phyloP scores from a whole-genome alignment of 1,140 invertebrate genomes.

The Hermetia illucens region DNA sequence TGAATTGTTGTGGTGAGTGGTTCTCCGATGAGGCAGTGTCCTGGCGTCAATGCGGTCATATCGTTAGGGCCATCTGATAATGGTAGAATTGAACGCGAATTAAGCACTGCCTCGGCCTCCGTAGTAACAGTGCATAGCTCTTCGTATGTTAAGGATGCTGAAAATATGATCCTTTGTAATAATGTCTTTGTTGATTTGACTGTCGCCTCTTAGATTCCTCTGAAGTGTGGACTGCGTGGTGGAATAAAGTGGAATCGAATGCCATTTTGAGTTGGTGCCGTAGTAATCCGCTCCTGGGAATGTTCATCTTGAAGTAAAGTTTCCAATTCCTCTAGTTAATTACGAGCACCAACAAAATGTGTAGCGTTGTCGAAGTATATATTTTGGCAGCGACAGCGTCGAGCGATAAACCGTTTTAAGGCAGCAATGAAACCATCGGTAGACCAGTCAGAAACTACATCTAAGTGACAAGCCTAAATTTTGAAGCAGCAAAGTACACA shows the following conservation, averaged over 20 bases:
- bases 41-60: conserved; percentile 17
- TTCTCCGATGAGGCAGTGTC: conserved; percentile 27
- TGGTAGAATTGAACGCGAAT: conserved; percentile 17
- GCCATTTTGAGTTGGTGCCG: conserved; percentile 5
- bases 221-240: conserved; percentile 19
- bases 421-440: conserved; percentile 14
- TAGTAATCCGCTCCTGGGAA: too few species aligned
- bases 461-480: conserved; percentile 16
- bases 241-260: conserved; percentile 12
- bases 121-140: conserved; percentile 11
- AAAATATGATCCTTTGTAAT: conserved; percentile 6
- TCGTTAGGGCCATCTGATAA: conserved; percentile 16
- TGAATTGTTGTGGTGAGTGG: conserved; percentile 12
- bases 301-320: neutral
- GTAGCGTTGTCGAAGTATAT: conserved; percentile 26
- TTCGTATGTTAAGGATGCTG: conserved; percentile 11
- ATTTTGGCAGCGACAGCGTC: conserved; percentile 13
- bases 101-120: conserved; percentile 19
- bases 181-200: conserved; percentile 11
- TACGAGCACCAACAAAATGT: conserved; percentile 21
- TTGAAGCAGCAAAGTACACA: conserved; percentile 9
- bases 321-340: conserved; percentile 9
- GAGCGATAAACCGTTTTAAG: conserved; percentile 11
- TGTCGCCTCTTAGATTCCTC: conserved; percentile 24
- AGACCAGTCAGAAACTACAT: conserved; percentile 10